phyloP scores from a whole-genome alignment of 2,797 vertebrate genomes.

The Denticeps clupeoides region DNA sequence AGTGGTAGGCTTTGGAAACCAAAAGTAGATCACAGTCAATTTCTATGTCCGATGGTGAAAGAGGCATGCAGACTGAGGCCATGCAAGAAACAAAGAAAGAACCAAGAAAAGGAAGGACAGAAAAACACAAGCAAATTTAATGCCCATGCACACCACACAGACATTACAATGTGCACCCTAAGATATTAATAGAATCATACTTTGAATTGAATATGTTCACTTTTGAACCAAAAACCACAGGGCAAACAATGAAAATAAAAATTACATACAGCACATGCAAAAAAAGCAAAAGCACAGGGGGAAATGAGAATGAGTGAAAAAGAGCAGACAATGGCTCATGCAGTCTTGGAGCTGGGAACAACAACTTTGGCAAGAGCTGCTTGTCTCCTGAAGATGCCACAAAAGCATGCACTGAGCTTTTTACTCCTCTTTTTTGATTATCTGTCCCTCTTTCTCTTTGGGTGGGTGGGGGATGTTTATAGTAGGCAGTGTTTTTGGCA shows the following conservation, averaged over 20 bases:
- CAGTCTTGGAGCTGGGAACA: constrained; percentile 49
- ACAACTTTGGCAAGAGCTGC: constrained; percentile 52
- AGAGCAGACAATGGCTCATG: constrained; percentile 56
- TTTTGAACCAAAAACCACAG: background rate
- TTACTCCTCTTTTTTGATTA: constrained; percentile 48
- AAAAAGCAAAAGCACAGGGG: background rate
- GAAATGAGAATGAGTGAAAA: constrained; percentile 30
- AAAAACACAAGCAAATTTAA: constrained; percentile 41
- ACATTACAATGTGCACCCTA: background rate
- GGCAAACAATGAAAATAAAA: constrained; percentile 5
- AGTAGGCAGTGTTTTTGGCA: constrained; percentile 59
- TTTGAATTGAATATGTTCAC: constrained; percentile 1
- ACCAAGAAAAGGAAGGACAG: constrained; percentile 38
- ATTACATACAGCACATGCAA: constrained; percentile 27
- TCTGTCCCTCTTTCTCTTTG: constrained; percentile 48
- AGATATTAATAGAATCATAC: no score
- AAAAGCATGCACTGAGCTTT: constrained; percentile 60
- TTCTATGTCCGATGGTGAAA: constrained; percentile 53
- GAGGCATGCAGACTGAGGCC: constrained; percentile 67
- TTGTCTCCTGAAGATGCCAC: constrained; percentile 49
- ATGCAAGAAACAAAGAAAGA: constrained; percentile 68
- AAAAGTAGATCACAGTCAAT: constrained; percentile 95
- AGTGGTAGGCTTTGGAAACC: constrained; percentile 99
- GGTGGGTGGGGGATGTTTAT: constrained; percentile 69
- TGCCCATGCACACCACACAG: constrained; percentile 13